phyloP scores from a whole-genome alignment of 1,140 invertebrate genomes.

The Drosophila azteca region DNA sequence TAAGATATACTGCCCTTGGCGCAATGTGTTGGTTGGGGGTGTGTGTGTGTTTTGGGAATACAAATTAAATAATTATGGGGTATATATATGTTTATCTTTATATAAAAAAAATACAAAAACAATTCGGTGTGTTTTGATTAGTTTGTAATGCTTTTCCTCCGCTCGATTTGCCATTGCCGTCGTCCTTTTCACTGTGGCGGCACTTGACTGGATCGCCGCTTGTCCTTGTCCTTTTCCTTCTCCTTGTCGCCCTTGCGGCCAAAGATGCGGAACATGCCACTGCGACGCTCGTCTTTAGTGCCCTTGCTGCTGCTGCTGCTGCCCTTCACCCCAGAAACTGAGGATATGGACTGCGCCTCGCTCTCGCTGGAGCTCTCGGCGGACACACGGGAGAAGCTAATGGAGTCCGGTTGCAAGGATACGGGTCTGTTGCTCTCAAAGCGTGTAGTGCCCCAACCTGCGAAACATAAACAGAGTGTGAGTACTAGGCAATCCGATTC shows the following conservation, averaged over 20 bases:
- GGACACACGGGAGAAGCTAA: conserved; percentile 75
- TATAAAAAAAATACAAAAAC: conserved; percentile 79
- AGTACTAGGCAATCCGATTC: not conserved
- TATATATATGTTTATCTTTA: conserved; percentile 50
- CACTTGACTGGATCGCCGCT: conserved; percentile 76
- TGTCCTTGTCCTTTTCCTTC: conserved; percentile 80
- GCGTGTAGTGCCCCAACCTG: conserved; percentile 81
- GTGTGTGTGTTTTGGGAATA: conserved; percentile 23
- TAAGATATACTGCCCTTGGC: conserved; percentile 42
- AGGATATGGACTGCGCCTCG: conserved; percentile 83
- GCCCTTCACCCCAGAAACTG: conserved; percentile 79
- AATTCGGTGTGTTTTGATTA: conserved; percentile 51
- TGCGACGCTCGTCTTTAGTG: conserved; percentile 80
- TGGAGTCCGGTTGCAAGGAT: conserved; percentile 79
- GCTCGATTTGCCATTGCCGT: conserved; percentile 5
- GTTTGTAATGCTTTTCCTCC: conserved; percentile 31
- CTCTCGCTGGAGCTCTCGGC: conserved; percentile 83
- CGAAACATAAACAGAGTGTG: conserved; percentile 1
- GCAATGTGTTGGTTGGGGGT: conserved; percentile 13
- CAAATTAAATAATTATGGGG: conserved; percentile 64
- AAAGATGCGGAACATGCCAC: conserved; percentile 83
- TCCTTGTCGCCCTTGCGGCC: conserved; percentile 82
- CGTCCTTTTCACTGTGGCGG: conserved; percentile 63
- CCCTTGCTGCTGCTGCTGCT: conserved; percentile 74
- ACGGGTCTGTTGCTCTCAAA: conserved; percentile 79